phyloP scores from a whole-genome alignment of 2,888 invertebrate genomes.

The Dysmachus trigonus region DNA sequence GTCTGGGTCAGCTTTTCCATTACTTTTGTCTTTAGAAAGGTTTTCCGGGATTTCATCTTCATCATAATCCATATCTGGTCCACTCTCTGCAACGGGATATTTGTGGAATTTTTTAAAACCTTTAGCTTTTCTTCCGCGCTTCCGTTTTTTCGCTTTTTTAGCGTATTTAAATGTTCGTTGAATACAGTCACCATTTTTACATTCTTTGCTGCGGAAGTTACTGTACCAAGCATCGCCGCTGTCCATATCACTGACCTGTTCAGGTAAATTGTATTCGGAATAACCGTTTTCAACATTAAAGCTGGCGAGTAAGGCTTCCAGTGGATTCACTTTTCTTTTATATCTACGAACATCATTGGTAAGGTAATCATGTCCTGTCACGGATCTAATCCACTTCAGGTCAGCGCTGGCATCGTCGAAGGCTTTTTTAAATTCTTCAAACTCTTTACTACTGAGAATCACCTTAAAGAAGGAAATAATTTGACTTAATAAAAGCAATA shows the following conservation, averaged over 20 bases:
- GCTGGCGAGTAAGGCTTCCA: constrained; percentile 20
- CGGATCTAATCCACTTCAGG: constrained; percentile 41
- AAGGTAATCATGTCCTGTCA: not conserved
- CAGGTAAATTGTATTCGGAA: not conserved
- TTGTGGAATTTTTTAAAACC: not conserved
- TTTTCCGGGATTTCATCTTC: not conserved
- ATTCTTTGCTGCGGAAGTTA: constrained; percentile 48
- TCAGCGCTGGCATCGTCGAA: not conserved
- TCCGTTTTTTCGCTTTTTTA: not conserved
- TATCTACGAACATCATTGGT: not conserved
- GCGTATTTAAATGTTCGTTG: not conserved
- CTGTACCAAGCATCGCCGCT: constrained; percentile 50
- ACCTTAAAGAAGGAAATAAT: not conserved
- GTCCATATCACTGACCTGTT: not conserved
- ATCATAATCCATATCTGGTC: not conserved
- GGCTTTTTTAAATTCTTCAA: constrained; percentile 10
- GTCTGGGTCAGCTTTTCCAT: constrained; percentile 15
- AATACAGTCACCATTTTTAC: constrained; percentile 37
- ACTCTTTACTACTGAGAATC: not conserved
- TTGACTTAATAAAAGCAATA: not conserved
- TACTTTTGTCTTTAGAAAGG: not conserved
- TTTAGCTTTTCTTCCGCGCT: not conserved
- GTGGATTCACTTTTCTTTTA: not conserved
- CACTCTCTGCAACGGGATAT: not conserved
- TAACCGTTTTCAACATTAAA: constrained; percentile 18